Conservation (phyloP, 2,113 vertebrate species). For the Rana temporaria region DNA sequence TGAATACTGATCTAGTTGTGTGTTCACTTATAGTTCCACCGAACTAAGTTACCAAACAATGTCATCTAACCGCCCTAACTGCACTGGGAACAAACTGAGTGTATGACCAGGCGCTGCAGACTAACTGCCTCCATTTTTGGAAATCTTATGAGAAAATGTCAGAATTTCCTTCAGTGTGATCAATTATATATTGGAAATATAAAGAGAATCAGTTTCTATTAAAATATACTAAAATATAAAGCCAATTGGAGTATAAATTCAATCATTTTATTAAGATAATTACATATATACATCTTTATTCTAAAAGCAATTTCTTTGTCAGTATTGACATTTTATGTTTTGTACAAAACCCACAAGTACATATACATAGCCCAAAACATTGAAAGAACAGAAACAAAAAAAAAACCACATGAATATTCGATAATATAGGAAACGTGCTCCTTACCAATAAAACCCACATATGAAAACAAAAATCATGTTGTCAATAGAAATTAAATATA, state of each 20-base stretch:
- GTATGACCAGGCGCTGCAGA: no score
- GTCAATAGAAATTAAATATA: constrained; percentile 30
- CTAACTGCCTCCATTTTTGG: no score
- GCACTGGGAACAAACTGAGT: no score
- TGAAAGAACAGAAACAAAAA: constrained; percentile 31
- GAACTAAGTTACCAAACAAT: no score
- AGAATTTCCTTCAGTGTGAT: no score
- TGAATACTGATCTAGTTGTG: no score
- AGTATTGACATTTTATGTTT: neutral
- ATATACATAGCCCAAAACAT: neutral
- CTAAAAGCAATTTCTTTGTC: neutral
- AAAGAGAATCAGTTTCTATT: no score
- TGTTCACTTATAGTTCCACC: no score
- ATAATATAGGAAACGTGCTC: neutral
- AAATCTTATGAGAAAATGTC: no score
- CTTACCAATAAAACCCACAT: neutral
- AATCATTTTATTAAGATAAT: constrained; percentile 53
- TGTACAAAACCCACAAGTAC: constrained; percentile 4
- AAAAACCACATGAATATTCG: neutral
- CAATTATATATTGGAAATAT: no score
- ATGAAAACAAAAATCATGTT: neutral
- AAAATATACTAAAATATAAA: neutral
- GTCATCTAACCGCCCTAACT: no score
- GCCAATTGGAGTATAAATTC: neutral
- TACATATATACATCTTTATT: constrained; percentile 48